A percentile compares a stretch with the other conserved stretches of the same genome.
phyloP scores from a whole-genome alignment of 2,797 vertebrate species.

The Zalophus californianus region DNA sequence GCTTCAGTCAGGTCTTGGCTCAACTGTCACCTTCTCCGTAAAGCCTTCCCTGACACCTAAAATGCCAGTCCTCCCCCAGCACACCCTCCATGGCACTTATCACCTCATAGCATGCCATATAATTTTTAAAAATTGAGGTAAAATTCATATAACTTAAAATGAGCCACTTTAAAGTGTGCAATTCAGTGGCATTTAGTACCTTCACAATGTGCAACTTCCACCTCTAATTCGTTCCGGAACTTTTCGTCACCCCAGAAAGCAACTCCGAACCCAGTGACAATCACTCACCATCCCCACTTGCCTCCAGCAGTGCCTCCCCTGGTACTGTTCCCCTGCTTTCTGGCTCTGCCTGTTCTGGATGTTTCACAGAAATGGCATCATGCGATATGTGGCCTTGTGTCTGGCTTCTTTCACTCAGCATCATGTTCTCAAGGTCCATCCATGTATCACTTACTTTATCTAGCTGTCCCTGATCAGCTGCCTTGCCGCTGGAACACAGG shows the following conservation, averaged over 20 bases:
- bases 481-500: background rate
- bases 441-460: accelerated
- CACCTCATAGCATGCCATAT: background rate
- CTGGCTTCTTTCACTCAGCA: background rate
- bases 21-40: too few species aligned
- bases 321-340: accelerated
- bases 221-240: background rate
- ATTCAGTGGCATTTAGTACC: background rate
- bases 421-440: accelerated
- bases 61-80: background rate
- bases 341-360: background rate
- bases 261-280: background rate
- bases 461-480: background rate
- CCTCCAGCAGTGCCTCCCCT: background rate
- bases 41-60: background rate
- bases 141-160: background rate
- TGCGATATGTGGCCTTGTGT: accelerated
- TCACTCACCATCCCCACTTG: accelerated
- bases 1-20: background rate
- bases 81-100: accelerated
- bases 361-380: accelerated
- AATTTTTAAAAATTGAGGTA: background rate
- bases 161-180: background rate
- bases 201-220: background rate
- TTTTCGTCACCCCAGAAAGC: background rate